phyloP scores from a whole-genome alignment of 53 echinoderm and acorn worm species.

The Patiria pectinifera region DNA sequence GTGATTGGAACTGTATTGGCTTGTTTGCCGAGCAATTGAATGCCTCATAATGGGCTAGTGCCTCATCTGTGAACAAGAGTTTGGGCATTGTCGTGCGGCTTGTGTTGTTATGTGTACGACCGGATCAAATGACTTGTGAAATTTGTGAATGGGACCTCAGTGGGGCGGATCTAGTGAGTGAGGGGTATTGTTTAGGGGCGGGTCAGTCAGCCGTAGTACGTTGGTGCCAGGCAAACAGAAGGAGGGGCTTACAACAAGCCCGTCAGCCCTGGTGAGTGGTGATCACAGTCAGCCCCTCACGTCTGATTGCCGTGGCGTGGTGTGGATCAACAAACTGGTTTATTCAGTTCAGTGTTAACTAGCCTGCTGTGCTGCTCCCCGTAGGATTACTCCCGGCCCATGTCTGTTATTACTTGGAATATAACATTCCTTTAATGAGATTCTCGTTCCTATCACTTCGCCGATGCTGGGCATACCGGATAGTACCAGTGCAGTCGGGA shows the following conservation, averaged over 20 bases:
- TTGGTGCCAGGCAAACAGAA: slow-evolving; percentile 59
- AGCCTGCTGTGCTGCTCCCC: background rate
- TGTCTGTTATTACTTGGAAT: slow-evolving; percentile 5
- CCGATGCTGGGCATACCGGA: slow-evolving; percentile 39
- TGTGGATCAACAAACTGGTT: slow-evolving; percentile 45
- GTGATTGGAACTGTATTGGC: slow-evolving; percentile 38
- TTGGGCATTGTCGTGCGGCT: slow-evolving; percentile 15
- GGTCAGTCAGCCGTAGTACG: slow-evolving; percentile 56
- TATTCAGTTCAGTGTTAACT: background rate
- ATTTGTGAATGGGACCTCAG: slow-evolving; percentile 51
- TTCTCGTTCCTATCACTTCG: background rate
- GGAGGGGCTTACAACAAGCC: slow-evolving; percentile 29
- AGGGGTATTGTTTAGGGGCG: slow-evolving; percentile 54
- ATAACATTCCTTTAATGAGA: slow-evolving; percentile 10
- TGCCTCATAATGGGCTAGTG: slow-evolving; percentile 46
- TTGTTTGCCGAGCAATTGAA: slow-evolving; percentile 61
- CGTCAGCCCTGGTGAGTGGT: slow-evolving; percentile 23
- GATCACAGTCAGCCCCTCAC: slow-evolving; percentile 4
- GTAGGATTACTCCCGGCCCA: background rate
- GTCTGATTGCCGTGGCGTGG: background rate
- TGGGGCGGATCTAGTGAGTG: slow-evolving; percentile 46
- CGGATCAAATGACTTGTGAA: slow-evolving; percentile 64
- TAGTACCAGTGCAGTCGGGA: background rate
- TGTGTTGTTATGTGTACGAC: slow-evolving; percentile 56
- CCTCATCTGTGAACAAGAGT: slow-evolving; percentile 49